Evolutionary conservation across 2,888 invertebrate genomes (phyloP), one percentile per base, ranked within the genome.

Genomic region (Scelioninae gen. 1): DNA sequence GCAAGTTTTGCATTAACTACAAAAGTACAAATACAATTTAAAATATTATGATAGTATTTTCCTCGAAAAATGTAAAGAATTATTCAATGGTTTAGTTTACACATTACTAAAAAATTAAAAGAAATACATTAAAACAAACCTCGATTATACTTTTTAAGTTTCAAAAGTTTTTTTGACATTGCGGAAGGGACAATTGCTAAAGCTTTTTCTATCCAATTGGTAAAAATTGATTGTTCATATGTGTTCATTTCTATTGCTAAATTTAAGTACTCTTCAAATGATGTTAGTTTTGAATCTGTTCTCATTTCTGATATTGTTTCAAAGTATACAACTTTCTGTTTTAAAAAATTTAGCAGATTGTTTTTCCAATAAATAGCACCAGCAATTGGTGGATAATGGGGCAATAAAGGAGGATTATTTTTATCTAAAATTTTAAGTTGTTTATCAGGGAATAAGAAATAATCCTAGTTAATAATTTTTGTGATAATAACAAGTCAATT

Each of bases 351-450:
- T 89, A 96, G 96, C n/a, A 98, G 93, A 66, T 96, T 94, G 56
- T 97, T 94, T 13, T 95, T 95, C 98, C 98, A 98, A 91, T 95
- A 96, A 83, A 98, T 96, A 15, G 96, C 94, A 10, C 98, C 97
- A 5, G 96, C 95, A 13, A 95, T 94, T 0, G 96, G 96, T 0
- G 97, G 96, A 86, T 96, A 96, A 88, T 96, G 95, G 68, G 95
- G 94, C 23, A 96, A 94, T 38, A 96, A 91, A 0, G 96, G 96
- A 0, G 97, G 97, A 83, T 94, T 93, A 82, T 94, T 85, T 93
- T 94, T 87, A 94, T 94, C 96, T 95, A 86, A 5, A 49, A 11
- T 10, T 15, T 34, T 58, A 3, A 62, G n/a, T n/a, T n/a, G n/a
- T n/a, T n/a, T n/a, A n/a, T n/a, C n/a, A n/a, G n/a, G n/a, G n/a